These are phyloP conservation scores for Atherinosoma microstoma DNA, from an alignment of 2,797 vertebrate genomes.

Conservation along the genomic window DNA sequence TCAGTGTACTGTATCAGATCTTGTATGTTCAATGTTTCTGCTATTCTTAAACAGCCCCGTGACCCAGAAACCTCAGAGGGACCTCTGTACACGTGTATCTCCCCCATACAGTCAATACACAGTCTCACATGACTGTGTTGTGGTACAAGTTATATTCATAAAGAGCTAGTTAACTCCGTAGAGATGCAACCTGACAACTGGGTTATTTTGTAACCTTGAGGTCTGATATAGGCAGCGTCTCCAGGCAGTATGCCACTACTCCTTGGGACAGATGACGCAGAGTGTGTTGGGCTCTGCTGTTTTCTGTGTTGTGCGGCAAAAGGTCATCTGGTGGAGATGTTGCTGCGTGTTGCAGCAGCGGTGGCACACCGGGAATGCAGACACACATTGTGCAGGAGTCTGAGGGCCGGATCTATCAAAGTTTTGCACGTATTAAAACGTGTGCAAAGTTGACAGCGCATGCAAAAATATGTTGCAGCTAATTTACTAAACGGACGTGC, in stretches of 20 bases:
- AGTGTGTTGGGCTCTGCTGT: conserved; percentile 30
- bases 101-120: conserved; percentile 16
- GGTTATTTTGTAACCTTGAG: conserved; percentile 49
- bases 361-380: conserved; percentile 25
- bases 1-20: neutral
- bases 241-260: conserved; percentile 34
- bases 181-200: conserved; percentile 65
- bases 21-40: neutral
- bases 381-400: conserved; percentile 14
- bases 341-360: conserved; percentile 28
- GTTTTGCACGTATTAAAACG: too few relatives aligned
- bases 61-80: conserved; percentile 17
- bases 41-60: neutral
- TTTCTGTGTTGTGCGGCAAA: conserved; percentile 45
- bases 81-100: neutral
- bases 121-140: conserved; percentile 18
- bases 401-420: neutral
- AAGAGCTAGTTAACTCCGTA: conserved; percentile 29
- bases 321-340: conserved; percentile 63
- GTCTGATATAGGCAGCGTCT: conserved; percentile 49
- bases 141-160: conserved; percentile 32
- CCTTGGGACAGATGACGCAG: conserved; percentile 59
- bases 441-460: too few relatives aligned
- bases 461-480: too few relatives aligned
- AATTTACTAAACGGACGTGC: too few relatives aligned